Evolutionary conservation across 2,113 vertebrate genomes (phyloP), one percentile per base, ranked within the genome.

Genomic region (Myiagra hebetior): DNA sequence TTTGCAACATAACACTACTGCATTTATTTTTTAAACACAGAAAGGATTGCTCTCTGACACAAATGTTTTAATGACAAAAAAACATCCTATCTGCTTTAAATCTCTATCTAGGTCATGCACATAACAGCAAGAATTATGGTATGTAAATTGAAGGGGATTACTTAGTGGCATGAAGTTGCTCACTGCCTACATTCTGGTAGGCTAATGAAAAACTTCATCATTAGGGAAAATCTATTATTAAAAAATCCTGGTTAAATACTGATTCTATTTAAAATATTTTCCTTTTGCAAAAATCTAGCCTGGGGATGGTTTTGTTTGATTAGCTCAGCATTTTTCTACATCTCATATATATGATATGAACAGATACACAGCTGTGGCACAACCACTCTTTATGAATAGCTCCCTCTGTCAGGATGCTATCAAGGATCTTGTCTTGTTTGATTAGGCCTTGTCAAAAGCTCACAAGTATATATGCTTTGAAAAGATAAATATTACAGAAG

Each of bases 391-490:
- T 15, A 50, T n/a, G 39, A 86, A 46, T 2, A 92, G 47, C 22
- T 91, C 60, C 73, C 89, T 79, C 56, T 64, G 64, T 52, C 64
- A 89, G 73, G 46, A 73, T 0, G 2, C 37, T 74, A 78, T 75
- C 52, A 92, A 88, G 47, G 63, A 91, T 81, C 85, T 84, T 95
- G 82, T 88, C 87, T 64, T 70, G 44, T 76, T 95, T 92, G 91
- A 95, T 93, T 91, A 89, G 73, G 65, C 41, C 75, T 95, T 93
- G 64, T 82, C 56, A 91, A 80, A 91, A 18, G 14, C 60, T 91
- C 64, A 42, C 13, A 91, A 81, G 63, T 52, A 77, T 47, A 88
- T n/a, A 56, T 80, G 44, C 52, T 87, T 94, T 78, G 47, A 75
- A 91, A 92, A 77, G 19, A 91, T 60, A 72, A 85, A n/a, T 53